These are phyloP conservation scores for Dyspetes luteomarginatus DNA, from an alignment of 2,888 invertebrate genomes.

Conservation along the genomic window DNA sequence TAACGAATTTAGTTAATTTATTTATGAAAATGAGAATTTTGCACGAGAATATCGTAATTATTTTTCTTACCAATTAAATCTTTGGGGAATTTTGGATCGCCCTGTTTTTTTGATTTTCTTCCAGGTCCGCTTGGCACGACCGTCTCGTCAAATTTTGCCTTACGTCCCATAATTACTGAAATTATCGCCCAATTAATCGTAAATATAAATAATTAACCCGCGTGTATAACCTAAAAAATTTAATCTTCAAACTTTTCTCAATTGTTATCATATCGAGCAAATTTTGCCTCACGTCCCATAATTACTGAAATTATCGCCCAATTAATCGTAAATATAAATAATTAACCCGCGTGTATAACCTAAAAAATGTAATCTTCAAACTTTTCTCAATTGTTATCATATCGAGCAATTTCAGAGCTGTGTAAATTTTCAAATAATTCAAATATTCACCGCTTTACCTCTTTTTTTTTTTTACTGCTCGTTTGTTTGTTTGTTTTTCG, in stretches of 20 bases:
- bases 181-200: too few relatives aligned
- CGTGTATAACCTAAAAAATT: slow-evolving; percentile 37
- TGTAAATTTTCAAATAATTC: not conserved
- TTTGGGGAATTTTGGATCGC: slow-evolving; percentile 89
- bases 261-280: too few relatives aligned
- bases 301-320: too few relatives aligned
- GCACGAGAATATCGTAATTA: too few relatives aligned
- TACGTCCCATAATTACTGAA: slow-evolving; percentile 90
- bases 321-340: slow-evolving; percentile 17
- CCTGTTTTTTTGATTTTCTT: slow-evolving; percentile 93
- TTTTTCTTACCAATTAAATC: slow-evolving; percentile 84
- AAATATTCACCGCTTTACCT: not conserved
- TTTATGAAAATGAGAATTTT: too few relatives aligned
- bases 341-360: slow-evolving; percentile 19
- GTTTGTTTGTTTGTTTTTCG: not conserved
- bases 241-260: too few relatives aligned
- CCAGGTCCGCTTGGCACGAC: slow-evolving; percentile 93
- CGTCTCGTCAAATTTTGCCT: slow-evolving; percentile 91
- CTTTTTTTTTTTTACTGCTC: not conserved
- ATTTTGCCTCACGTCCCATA: slow-evolving; percentile 95
- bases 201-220: not conserved
- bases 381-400: too few relatives aligned
- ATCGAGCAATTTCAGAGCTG: slow-evolving; percentile 74
- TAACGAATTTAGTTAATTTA: too few relatives aligned
- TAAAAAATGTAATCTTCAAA: slow-evolving; percentile 21